A percentile compares a stretch with the other conserved stretches of the same genome.
Conservation (phyloP, 2,888 invertebrate species). For the Archips xylosteana region DNA sequence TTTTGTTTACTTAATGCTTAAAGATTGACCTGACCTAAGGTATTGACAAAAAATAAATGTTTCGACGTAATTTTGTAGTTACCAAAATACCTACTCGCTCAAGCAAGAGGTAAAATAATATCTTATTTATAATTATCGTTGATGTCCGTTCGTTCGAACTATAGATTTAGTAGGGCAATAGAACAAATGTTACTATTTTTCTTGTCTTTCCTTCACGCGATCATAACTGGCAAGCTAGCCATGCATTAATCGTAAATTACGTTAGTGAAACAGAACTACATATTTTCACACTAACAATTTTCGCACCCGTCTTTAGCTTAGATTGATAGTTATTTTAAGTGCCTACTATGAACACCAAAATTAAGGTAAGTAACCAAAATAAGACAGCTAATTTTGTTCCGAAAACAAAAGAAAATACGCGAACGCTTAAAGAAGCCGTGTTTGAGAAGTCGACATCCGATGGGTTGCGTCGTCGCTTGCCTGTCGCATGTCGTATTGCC, state of each 20-base stretch:
- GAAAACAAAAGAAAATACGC: not conserved
- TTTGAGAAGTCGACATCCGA: slow-evolving; percentile 59
- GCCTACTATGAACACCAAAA: too few relatives aligned
- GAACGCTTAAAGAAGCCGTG: slow-evolving; percentile 25
- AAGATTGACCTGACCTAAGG: not conserved
- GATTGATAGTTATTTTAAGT: not conserved
- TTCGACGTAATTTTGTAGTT: not conserved
- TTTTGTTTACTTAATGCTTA: not conserved
- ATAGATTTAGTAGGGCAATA: not conserved
- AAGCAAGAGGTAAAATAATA: not conserved
- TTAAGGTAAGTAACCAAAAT: not conserved
- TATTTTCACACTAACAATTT: too few relatives aligned
- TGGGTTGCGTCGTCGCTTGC: slow-evolving; percentile 57
- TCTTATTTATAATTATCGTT: not conserved
- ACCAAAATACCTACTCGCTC: not conserved
- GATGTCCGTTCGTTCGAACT: not conserved
- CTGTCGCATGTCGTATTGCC: slow-evolving; percentile 49
- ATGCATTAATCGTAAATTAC: too few relatives aligned
- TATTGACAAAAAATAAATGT: not conserved
- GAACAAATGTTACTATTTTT: not conserved
- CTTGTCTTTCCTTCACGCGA: not conserved
- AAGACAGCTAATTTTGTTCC: not conserved
- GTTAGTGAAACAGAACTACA: too few relatives aligned
- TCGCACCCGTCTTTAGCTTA: not conserved
- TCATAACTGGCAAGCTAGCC: not conserved